phyloP scores from a whole-genome alignment of 1,140 invertebrate species.

The Schmidtea mediterranea region DNA sequence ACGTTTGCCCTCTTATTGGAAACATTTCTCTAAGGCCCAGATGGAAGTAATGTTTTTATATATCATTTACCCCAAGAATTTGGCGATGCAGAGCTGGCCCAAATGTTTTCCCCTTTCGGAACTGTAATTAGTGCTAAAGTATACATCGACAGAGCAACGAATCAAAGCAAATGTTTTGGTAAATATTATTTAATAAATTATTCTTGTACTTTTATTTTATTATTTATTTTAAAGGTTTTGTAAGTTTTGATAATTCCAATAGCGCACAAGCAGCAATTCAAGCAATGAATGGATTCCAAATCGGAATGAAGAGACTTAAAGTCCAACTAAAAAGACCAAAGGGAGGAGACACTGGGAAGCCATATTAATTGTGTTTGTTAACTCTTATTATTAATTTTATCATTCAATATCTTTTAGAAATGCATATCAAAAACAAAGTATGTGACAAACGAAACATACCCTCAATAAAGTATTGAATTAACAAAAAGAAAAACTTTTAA shows the following conservation, averaged over 20 bases:
- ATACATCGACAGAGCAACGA: conserved; percentile 93
- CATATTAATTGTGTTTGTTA: too few species aligned
- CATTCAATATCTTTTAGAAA: too few species aligned
- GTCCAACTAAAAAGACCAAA: conserved; percentile 85
- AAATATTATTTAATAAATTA: conserved; percentile 7
- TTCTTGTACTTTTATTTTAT: conserved; percentile 5
- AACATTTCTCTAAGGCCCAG: conserved; percentile 39
- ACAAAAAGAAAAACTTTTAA: too few species aligned
- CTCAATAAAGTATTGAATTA: too few species aligned
- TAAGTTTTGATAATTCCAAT: conserved; percentile 69
- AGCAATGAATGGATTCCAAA: conserved; percentile 83
- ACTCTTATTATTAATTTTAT: too few species aligned
- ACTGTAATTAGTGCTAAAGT: conserved; percentile 98
- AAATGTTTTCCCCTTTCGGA: conserved; percentile 97
- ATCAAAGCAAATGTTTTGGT: conserved; percentile 99
- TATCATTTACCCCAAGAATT: conserved; percentile 98
- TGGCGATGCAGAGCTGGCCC: conserved; percentile 84
- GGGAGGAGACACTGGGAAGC: neutral
- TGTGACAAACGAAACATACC: too few species aligned
- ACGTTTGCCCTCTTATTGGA: too few species aligned
- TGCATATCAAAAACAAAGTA: too few species aligned
- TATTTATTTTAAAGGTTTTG: conserved; percentile 40
- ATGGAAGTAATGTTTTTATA: conserved; percentile 98
- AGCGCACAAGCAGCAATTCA: conserved; percentile 78
- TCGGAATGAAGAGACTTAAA: conserved; percentile 82